Percentiles rank a stretch among this genome's conserved stretches.
Evolutionary conservation across 2,113 vertebrate species (phyloP).

Genomic region (Apaloderma vittatum): DNA sequence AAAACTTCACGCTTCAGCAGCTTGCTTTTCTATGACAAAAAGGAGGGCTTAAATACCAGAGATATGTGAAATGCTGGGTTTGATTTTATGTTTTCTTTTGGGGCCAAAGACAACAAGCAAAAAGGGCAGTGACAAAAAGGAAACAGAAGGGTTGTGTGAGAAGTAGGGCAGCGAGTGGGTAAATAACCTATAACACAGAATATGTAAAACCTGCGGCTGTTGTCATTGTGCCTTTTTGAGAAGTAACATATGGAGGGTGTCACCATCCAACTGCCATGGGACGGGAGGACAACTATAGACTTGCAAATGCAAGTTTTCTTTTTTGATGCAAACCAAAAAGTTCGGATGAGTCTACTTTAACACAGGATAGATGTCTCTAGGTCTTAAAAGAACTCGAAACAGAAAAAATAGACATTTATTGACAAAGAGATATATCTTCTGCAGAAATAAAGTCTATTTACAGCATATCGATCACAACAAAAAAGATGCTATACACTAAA

Average conservation of each 20-base stretch:
- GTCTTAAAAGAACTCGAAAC: background rate
- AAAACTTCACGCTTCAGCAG: background rate
- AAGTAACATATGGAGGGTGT: background rate
- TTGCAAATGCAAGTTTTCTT: background rate
- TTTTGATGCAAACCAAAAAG: background rate
- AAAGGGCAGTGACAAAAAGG: background rate
- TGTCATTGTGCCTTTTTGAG: background rate
- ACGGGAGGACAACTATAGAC: background rate
- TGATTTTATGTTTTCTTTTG: background rate
- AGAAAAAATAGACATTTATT: background rate
- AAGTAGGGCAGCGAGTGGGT: background rate
- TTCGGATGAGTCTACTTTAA: background rate
- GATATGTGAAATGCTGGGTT: background rate
- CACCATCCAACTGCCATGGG: background rate
- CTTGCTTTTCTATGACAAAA: constrained; percentile 2
- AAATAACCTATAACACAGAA: background rate
- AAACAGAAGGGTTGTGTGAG: background rate
- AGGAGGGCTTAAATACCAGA: background rate
- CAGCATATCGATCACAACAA: background rate
- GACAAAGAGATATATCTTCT: background rate
- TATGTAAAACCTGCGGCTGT: background rate
- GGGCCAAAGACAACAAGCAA: background rate
- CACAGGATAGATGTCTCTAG: background rate
- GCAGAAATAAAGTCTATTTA: background rate
- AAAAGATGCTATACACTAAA: background rate